Conservation (phyloP, 2,888 invertebrate species). For the Cancer borealis region DNA sequence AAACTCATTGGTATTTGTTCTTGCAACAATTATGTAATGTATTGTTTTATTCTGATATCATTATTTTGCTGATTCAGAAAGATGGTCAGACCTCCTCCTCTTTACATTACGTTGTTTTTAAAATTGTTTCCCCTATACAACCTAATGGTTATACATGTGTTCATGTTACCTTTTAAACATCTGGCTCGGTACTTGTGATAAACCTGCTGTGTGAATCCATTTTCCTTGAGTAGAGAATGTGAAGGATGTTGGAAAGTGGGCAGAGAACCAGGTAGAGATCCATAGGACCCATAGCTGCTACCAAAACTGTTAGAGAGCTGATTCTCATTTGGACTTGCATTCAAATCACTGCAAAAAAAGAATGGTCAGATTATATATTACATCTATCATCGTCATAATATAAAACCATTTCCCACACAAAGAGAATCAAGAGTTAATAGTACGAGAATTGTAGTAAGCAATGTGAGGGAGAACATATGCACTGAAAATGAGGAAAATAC, state of each 20-base stretch:
- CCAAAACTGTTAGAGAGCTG: conserved; percentile 87
- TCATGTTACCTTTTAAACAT: conserved; percentile 89
- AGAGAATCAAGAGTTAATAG: neutral
- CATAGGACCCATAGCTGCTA: conserved; percentile 82
- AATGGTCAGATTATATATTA: neutral
- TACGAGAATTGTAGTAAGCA: neutral
- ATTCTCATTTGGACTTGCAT: conserved; percentile 86
- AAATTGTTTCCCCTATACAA: no score
- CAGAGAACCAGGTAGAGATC: conserved; percentile 86
- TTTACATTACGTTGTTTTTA: no score
- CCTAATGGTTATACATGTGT: no score
- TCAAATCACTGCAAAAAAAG: conserved; percentile 82
- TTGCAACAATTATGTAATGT: neutral
- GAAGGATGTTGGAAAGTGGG: conserved; percentile 98
- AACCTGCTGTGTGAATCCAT: conserved; percentile 98
- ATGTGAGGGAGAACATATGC: neutral
- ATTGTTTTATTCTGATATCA: neutral
- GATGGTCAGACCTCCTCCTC: neutral
- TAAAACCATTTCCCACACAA: no score
- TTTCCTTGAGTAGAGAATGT: conserved; percentile 95
- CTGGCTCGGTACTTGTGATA: conserved; percentile 97
- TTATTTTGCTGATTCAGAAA: neutral
- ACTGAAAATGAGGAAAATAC: neutral
- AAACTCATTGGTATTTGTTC: conserved; percentile 42
- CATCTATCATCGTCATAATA: neutral